Evolutionary conservation across 1,140 invertebrate genomes (phyloP).

Genomic region (Drosophila persimilis): DNA sequence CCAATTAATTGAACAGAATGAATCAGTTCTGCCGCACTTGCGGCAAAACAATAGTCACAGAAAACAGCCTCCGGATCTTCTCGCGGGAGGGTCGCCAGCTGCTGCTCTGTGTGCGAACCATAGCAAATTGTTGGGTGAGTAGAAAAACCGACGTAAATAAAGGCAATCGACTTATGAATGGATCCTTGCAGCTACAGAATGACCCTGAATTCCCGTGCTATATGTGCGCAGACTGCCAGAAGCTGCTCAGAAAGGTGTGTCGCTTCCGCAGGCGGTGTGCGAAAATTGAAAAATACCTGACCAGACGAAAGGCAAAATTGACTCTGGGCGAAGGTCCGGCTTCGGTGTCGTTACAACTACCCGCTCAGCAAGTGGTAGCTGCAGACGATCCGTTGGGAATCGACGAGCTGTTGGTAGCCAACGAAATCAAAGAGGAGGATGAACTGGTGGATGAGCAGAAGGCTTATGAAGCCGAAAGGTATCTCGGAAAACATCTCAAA

Average conservation of each 20-base stretch:
- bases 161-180: too few relatives aligned
- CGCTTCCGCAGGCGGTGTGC: slow-evolving; percentile 56
- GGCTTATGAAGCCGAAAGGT: background rate
- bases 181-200: slow-evolving; percentile 40
- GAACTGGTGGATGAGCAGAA: slow-evolving; percentile 16
- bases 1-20: slow-evolving; percentile 43
- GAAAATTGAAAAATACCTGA: slow-evolving; percentile 57
- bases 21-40: slow-evolving; percentile 61
- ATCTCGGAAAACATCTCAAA: slow-evolving; percentile 7
- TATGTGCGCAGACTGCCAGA: slow-evolving; percentile 51
- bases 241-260: slow-evolving; percentile 41
- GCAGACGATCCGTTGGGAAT: slow-evolving; percentile 45
- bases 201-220: slow-evolving; percentile 34
- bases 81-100: slow-evolving; percentile 28
- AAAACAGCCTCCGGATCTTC: slow-evolving; percentile 50
- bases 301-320: slow-evolving; percentile 31
- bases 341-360: slow-evolving; percentile 10
- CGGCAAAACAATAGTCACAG: slow-evolving; percentile 34
- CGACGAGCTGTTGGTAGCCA: slow-evolving; percentile 21
- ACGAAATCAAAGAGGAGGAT: slow-evolving; percentile 27
- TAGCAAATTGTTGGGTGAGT: slow-evolving; percentile 64
- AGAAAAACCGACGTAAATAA: background rate
- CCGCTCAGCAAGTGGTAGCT: slow-evolving; percentile 9
- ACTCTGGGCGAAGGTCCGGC: background rate
- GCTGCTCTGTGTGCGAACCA: slow-evolving; percentile 39